phyloP scores from a whole-genome alignment of 2,888 invertebrate genomes.

The Microplitis deprimator region DNA sequence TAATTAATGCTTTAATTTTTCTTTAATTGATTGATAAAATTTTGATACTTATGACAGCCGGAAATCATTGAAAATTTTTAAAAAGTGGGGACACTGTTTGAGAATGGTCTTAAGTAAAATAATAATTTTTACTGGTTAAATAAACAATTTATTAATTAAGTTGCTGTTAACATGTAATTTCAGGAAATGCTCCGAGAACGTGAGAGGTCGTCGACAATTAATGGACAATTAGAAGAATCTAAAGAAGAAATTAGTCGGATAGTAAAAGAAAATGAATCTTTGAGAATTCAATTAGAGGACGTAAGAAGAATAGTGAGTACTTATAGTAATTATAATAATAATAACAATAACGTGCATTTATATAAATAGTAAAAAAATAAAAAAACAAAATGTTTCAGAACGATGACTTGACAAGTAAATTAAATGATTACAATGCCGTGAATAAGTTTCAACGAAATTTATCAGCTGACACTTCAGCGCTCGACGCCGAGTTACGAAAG shows the following conservation, averaged over 20 bases:
- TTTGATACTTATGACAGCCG: no score
- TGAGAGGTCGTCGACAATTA: constrained; percentile 63
- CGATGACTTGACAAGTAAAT: constrained; percentile 84
- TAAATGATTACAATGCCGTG: constrained; percentile 89
- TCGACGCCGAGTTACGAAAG: constrained; percentile 84
- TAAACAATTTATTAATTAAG: constrained; percentile 12
- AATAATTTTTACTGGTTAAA: no score
- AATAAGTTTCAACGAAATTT: constrained; percentile 86
- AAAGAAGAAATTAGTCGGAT: constrained; percentile 81
- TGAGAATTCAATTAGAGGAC: constrained; percentile 82
- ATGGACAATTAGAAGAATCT: constrained; percentile 81
- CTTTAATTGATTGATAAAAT: no score
- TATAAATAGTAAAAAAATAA: constrained; percentile 7
- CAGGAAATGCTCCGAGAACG: constrained; percentile 61
- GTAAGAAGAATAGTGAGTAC: constrained; percentile 76
- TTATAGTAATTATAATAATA: not conserved
- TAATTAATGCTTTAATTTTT: no score
- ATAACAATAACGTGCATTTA: not conserved
- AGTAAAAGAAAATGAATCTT: constrained; percentile 78
- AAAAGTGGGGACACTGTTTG: no score
- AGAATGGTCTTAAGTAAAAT: no score
- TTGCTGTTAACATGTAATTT: constrained; percentile 18
- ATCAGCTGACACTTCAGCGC: constrained; percentile 81
- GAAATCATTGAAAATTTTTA: no score
- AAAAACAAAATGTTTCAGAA: constrained; percentile 71